Base-by-base conservation (phyloP, 1,140 invertebrate species). In the Pararge aegeria region DNA sequence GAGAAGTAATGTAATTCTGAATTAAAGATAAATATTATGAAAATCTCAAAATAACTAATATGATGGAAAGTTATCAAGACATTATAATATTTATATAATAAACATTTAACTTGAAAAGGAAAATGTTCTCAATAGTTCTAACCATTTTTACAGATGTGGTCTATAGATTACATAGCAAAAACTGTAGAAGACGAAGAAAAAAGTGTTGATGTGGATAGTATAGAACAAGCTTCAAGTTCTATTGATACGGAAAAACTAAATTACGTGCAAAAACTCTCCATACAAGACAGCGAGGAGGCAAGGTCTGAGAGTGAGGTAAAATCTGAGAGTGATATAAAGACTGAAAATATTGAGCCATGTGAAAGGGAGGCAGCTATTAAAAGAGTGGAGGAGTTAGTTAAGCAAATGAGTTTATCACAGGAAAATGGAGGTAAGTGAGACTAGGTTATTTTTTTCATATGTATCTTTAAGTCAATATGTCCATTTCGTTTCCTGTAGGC, bases 111-210 rank as follows among this genome's bases (percentile, higher is more conserved):
- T n/a, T n/a, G n/a, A n/a, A n/a, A n/a, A n/a, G n/a, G n/a, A n/a
- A n/a, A n/a, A n/a, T n/a, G n/a, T n/a, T n/a, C n/a, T n/a, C n/a
- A n/a, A n/a, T n/a, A n/a, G n/a, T n/a, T n/a, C n/a, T n/a, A n/a
- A n/a, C n/a, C n/a, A n/a, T n/a, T n/a, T 49, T 27, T 50, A 16
- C 75, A 97, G 95, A 98, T 99, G 96, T 99, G 98, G 97, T 98
- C 97, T 5, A 93, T 98, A 59, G 97, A 98, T 81, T 98, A 98
- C 90, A 94, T 97, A 27, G 96, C 98, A 91, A 96, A 97, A 55
- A 95, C 96, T 49, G 93, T 94, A 13, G 85, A 89, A 15, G 84
- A 90, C 16, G 74, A 83, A 64, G 38, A 34, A 6, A 71, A 80
- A 21, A 79, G 59, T 10, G 49, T 69, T 29, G 80, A 82, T 51